phyloP scores from a whole-genome alignment of 2,888 invertebrate species.

The Biston stratarius region DNA sequence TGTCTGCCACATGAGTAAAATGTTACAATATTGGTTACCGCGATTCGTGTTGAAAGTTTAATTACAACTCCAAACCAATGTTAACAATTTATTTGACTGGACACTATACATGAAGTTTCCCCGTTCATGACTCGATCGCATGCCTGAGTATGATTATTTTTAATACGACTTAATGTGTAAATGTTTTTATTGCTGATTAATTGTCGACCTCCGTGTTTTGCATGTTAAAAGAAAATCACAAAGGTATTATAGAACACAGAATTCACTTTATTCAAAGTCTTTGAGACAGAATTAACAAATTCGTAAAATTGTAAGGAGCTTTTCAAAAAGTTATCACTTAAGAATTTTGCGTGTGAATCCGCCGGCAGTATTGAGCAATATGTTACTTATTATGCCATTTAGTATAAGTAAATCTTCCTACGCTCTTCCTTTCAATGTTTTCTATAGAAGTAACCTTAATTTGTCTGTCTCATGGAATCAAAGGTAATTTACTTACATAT shows the following conservation, averaged over 20 bases:
- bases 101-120: conserved; percentile 20
- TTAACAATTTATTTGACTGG: conserved; percentile 11
- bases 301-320: background rate
- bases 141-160: conserved; percentile 17
- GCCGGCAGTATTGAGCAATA: background rate
- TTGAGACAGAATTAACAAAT: conserved; percentile 6
- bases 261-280: background rate
- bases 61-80: conserved; percentile 14
- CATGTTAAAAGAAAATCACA: background rate
- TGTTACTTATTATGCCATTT: background rate
- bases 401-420: background rate
- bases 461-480: no score
- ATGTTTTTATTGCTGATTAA: conserved; percentile 20
- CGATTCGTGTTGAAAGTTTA: conserved; percentile 21
- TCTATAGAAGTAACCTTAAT: no score
- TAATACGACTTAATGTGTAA: conserved; percentile 11
- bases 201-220: conserved; percentile 13
- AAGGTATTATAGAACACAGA: background rate
- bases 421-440: conserved; percentile 6
- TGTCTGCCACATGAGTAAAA: conserved; percentile 1
- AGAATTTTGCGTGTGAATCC: background rate
- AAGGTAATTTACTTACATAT: no score
- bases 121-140: conserved; percentile 29
- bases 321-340: conserved; percentile 4
- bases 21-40: conserved; percentile 8